Base-by-base conservation (phyloP, 2,113 vertebrate species). In the Peromyscus maniculatus region DNA sequence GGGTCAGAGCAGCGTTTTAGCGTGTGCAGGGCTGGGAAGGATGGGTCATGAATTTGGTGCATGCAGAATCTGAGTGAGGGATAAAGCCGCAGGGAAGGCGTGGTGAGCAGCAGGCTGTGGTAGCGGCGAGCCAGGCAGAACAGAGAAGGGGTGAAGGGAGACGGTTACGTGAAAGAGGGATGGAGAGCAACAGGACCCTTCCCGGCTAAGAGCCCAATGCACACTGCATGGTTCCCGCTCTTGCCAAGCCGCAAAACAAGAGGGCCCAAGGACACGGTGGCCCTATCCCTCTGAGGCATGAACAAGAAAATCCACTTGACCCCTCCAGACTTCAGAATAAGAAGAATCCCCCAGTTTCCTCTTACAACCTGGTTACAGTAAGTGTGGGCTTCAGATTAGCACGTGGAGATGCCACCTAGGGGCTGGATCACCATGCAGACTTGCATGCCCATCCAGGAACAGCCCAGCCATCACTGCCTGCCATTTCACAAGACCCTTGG, bases 111-210 rank as follows among this genome's bases (percentile, higher is more conserved):
- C 69, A 24, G 88, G 87, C 89, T 88, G 83, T 66, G 55, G 97
- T 57, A 95, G 43, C 33, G 36, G 91, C 67, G 89, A 57, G 78
- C 87, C 62, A 66, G 89, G 69, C 87, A 72, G 94, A 91, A 74
- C 67, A 71, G 1, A 22, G 88, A 86, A 91, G 55, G 91, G 31
- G 1, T 12, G 82, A 88, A 92, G 57, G 83, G 43, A 95, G 92
- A 21, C 0, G 0, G 64, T 15, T 64, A 28, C 0, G n/a, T 80
- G 69, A 77, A 24, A 17, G 67, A 59, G 62, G 8, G 77, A 49
- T 52, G 52, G 10, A 31, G n/a, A 19, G 75, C 57, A 12, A 59
- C 0, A 55, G 52, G 24, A 46, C 46, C 2, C 3, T 4, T 2
- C 16, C 69, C 43, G 1, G 59, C 36, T 22, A 4, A 72, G 72